Conservation (phyloP, 1,140 invertebrate species). For the Dendroctonus valens region DNA sequence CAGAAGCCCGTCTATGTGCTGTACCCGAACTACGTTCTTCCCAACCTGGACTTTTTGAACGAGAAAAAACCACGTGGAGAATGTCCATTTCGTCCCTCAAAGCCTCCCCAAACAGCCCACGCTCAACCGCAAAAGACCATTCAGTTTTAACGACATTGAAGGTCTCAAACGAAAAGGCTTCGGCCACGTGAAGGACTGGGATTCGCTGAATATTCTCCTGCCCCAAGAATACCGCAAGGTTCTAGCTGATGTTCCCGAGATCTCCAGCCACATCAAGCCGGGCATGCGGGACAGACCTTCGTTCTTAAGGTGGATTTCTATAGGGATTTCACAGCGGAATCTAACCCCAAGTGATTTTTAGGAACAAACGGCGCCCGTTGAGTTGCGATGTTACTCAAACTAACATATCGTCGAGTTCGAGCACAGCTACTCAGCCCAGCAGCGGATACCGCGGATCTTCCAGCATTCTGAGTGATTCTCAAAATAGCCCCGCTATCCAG, state of each 20-base stretch:
- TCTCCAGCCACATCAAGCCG: conserved; percentile 62
- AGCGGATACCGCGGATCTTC: conserved; percentile 84
- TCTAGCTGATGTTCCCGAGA: conserved; percentile 73
- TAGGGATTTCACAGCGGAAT: no score
- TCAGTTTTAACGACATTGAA: conserved; percentile 82
- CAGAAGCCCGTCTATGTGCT: conserved; percentile 82
- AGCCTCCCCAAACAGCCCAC: conserved; percentile 46
- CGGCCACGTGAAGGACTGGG: conserved; percentile 85
- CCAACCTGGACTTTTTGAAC: conserved; percentile 82
- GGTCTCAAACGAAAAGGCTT: conserved; percentile 75
- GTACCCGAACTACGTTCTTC: conserved; percentile 89
- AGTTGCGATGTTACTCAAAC: conserved; percentile 64
- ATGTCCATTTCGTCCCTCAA: conserved; percentile 51
- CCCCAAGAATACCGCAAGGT: conserved; percentile 76
- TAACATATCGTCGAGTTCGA: conserved; percentile 69
- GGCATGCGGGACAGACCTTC: conserved; percentile 57
- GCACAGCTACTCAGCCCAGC: conserved; percentile 74
- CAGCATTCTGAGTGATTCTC: conserved; percentile 76
- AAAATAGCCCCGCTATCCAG: conserved; percentile 57
- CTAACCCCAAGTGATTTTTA: no score
- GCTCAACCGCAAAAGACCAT: conserved; percentile 59
- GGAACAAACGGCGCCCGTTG: conserved; percentile 52
- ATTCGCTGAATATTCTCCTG: conserved; percentile 81
- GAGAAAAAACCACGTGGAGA: conserved; percentile 58
- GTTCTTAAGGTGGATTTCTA: conserved; percentile 56